Percentiles rank a stretch among this genome's conserved stretches.
phyloP scores from a whole-genome alignment of 2,797 vertebrate genomes.

The Acipenser oxyrinchus region DNA sequence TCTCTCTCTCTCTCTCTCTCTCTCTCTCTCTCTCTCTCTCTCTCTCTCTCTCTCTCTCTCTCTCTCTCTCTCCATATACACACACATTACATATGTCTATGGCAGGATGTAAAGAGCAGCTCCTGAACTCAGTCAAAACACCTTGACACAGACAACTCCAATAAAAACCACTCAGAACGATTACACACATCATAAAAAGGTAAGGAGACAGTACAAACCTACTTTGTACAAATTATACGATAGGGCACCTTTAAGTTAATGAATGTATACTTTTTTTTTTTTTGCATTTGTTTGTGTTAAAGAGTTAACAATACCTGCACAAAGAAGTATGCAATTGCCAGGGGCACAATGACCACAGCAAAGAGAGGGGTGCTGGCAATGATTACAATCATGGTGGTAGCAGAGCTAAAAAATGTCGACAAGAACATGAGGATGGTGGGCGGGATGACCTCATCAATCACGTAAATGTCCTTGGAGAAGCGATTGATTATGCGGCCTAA shows the following conservation, averaged over 20 bases:
- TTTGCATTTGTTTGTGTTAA: too few species aligned
- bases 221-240: not conserved
- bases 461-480: conserved; percentile 89
- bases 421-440: conserved; percentile 81
- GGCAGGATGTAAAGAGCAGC: too few species aligned
- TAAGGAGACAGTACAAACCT: too few species aligned
- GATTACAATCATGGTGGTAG: conserved; percentile 82
- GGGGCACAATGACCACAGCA: conserved; percentile 66
- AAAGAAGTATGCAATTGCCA: conserved; percentile 74
- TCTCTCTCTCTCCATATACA: too few species aligned
- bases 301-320: conserved; percentile 70
- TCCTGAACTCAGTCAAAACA: too few species aligned
- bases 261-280: not conserved
- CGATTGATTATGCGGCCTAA: conserved; percentile 90
- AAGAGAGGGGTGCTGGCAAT: conserved; percentile 80
- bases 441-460: conserved; percentile 83
- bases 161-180: too few species aligned
- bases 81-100: too few species aligned
- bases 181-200: too few species aligned
- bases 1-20: too few species aligned
- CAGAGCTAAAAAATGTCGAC: conserved; percentile 65
- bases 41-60: too few species aligned
- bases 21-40: too few species aligned
- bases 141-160: too few species aligned
- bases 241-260: not conserved